Evolutionary conservation across 2,888 invertebrate species (phyloP).

Genomic region (Tholera decimalis): DNA sequence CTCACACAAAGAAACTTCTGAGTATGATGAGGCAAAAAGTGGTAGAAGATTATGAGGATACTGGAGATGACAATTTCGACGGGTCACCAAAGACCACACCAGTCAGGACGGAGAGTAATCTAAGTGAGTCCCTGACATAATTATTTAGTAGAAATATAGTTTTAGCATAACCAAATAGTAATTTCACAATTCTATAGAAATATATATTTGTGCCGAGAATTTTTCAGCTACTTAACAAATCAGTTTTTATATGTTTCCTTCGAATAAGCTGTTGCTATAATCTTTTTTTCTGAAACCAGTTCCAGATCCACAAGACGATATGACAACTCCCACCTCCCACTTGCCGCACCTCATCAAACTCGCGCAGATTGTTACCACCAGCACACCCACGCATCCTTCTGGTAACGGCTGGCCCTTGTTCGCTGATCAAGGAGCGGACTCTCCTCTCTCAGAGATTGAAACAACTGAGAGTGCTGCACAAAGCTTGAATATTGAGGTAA

Average conservation of each 20-base stretch:
- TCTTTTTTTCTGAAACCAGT: constrained; percentile 43
- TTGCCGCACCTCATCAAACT: constrained; percentile 78
- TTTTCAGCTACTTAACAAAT: too few species aligned
- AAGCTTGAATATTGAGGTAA: constrained; percentile 79
- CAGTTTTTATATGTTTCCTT: too few species aligned
- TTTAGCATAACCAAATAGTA: too few species aligned
- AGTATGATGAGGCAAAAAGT: constrained; percentile 77
- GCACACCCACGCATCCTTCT: constrained; percentile 84
- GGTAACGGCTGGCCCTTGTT: constrained; percentile 82
- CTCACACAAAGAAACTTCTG: constrained; percentile 83
- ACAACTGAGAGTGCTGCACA: constrained; percentile 83
- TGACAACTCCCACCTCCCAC: constrained; percentile 85
- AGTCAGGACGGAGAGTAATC: constrained; percentile 69
- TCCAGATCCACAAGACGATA: constrained; percentile 75
- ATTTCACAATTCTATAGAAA: too few species aligned
- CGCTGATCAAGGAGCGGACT: constrained; percentile 82
- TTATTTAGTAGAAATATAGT: too few species aligned
- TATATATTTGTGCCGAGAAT: too few species aligned
- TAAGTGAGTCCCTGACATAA: too few species aligned
- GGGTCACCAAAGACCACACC: constrained; percentile 77
- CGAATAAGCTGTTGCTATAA: not conserved
- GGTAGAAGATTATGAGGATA: constrained; percentile 78
- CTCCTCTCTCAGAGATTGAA: constrained; percentile 88
- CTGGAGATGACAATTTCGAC: constrained; percentile 69
- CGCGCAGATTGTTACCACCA: constrained; percentile 82